Percentiles rank a stretch among this genome's conserved stretches.
Evolutionary conservation across 2,888 invertebrate species (phyloP).

Genomic region (Diplazon laetatorius): DNA sequence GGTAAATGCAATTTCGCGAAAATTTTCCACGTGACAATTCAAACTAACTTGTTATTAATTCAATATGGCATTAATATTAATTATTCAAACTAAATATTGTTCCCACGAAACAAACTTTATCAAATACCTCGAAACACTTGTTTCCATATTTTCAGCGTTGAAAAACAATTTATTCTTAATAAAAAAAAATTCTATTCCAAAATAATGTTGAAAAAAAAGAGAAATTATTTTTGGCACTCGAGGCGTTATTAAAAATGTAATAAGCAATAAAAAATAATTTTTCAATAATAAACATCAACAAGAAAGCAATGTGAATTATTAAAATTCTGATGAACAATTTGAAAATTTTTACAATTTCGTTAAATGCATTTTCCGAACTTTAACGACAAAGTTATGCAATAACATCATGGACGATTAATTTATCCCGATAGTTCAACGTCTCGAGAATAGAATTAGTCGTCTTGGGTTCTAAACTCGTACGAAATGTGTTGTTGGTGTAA

Average conservation of each 20-base stretch:
- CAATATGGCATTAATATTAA: no score
- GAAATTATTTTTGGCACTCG: no score
- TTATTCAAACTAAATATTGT: not conserved
- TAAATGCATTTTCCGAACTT: not conserved
- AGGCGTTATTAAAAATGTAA: not conserved
- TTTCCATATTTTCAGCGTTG: not conserved
- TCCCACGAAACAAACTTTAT: not conserved
- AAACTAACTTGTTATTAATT: no score
- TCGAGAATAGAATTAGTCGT: conserved; percentile 3
- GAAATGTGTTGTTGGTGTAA: conserved; percentile 41
- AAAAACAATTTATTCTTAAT: not conserved
- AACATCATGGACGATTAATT: not conserved
- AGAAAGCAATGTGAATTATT: not conserved
- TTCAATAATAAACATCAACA: no score
- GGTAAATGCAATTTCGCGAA: no score
- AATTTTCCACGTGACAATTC: no score
- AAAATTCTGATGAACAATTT: not conserved
- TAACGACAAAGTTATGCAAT: not conserved
- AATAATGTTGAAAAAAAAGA: not conserved
- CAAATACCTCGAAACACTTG: not conserved
- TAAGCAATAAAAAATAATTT: not conserved
- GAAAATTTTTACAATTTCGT: not conserved
- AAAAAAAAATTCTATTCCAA: not conserved
- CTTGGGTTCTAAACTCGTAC: conserved; percentile 10
- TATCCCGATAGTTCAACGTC: not conserved